Evolutionary conservation across 2,113 vertebrate species (phyloP), one percentile per base, ranked within the genome.

Genomic region (Oncorhynchus clarkii): DNA sequence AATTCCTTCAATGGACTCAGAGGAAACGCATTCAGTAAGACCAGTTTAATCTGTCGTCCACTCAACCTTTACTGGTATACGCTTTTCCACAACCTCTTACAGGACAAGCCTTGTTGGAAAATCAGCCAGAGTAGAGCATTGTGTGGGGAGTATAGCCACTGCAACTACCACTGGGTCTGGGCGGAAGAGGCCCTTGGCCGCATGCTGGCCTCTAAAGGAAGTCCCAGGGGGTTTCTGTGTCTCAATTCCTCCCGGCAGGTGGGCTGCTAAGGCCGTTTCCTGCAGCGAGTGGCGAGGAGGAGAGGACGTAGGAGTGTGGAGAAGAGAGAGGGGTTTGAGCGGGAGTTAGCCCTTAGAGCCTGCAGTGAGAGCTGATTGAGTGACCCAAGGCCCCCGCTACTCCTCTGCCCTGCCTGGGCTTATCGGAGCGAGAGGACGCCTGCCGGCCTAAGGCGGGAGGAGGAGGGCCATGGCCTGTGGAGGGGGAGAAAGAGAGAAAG

Each of bases 331-430:
- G 49, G 24, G 51, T 13, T 66, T 5, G 16, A 34, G 45, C 29
- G 62, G 65, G 26, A 70, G 60, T 74, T 67, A 78, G 75, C 31
- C 59, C 84, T 78, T 86, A 85, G 78, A 82, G 77, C 91, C 84
- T 86, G 89, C 79, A 82, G 90, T 79, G 88, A 86, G 82, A 51
- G 78, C 80, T 91, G 92, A 91, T 91, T 86, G 89, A 92, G 87
- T 87, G 87, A 87, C 84, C 89, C 71, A 39, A 78, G 64, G 81
- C 80, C 89, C 81, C 49, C 48, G 49, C 75, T 54, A 71, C 29
- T 54, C 26, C 60, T 62, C 83, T 80, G 80, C 79, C 74, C 80
- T 64, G 84, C 84, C 82, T 2, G 74, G 78, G 87, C 83, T 90
- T 88, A 87, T 89, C 84, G 74, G 85, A 86, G 79, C 74, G 29